Conservation (phyloP, 1,140 invertebrate genomes). For the Pseudomyrmex sp. region DNA sequence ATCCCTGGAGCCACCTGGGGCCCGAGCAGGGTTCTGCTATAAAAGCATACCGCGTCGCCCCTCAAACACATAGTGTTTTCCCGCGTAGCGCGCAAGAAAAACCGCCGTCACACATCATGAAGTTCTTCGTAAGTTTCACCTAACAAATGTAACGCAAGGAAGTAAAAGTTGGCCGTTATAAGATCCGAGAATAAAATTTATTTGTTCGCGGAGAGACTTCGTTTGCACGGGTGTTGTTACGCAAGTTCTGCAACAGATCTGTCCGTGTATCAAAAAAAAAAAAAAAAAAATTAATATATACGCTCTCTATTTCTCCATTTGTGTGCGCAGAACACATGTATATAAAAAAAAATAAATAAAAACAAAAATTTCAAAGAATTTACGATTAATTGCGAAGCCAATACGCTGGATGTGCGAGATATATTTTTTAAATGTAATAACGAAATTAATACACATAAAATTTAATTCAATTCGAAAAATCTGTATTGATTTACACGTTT, state of each 20-base stretch:
- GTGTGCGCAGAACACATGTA: too few species aligned
- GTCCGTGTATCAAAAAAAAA: too few species aligned
- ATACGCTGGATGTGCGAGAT: too few species aligned
- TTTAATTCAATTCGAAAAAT: too few species aligned
- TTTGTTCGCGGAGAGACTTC: background rate
- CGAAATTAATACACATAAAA: too few species aligned
- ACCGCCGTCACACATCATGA: constrained; percentile 79
- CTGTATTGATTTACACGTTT: too few species aligned
- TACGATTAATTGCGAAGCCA: too few species aligned
- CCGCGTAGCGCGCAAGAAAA: constrained; percentile 82
- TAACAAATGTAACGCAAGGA: constrained; percentile 5
- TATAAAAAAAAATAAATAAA: too few species aligned
- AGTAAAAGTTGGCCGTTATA: constrained; percentile 28
- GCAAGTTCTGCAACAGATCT: background rate
- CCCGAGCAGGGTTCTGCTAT: constrained; percentile 83
- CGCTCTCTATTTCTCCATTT: too few species aligned
- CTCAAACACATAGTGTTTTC: constrained; percentile 82
- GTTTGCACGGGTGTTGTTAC: constrained; percentile 1
- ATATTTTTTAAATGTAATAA: too few species aligned
- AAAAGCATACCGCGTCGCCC: constrained; percentile 83
- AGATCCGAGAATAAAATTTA: constrained; percentile 10
- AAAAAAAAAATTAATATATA: too few species aligned
- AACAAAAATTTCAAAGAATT: too few species aligned
- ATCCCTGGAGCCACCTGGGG: constrained; percentile 74
- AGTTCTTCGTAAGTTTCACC: constrained; percentile 83